These are phyloP conservation scores for Gallinago solitaria DNA, from an alignment of 2,797 vertebrate genomes.

Conservation along the genomic window DNA sequence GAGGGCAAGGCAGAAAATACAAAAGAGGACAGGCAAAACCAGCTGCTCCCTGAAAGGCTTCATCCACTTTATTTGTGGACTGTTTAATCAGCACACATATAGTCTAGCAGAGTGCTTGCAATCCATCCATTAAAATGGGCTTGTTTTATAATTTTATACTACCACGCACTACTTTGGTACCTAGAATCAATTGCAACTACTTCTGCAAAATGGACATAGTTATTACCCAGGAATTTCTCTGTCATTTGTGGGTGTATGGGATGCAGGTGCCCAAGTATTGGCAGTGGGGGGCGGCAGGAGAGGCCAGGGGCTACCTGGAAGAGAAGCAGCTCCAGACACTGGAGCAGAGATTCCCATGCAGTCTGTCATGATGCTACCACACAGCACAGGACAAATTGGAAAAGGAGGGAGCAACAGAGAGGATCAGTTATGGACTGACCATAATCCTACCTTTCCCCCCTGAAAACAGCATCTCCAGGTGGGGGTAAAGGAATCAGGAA, in stretches of 20 bases:
- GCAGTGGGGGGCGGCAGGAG: fast-evolving
- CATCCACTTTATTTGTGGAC: not conserved
- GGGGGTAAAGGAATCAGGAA: not conserved
- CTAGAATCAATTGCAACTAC: not conserved
- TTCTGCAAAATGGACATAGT: too few relatives aligned
- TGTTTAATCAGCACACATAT: not conserved
- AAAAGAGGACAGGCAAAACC: not conserved
- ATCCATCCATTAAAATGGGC: not conserved
- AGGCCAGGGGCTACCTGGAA: not conserved
- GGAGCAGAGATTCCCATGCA: not conserved
- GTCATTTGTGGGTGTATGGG: not conserved
- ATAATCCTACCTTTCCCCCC: not conserved
- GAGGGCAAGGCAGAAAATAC: not conserved
- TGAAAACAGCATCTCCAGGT: not conserved
- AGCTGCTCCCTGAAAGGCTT: not conserved
- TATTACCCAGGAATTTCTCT: not conserved
- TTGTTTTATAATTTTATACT: not conserved
- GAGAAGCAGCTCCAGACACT: not conserved
- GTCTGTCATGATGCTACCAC: not conserved
- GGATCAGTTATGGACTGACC: not conserved
- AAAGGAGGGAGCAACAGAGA: not conserved
- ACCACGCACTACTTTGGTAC: not conserved
- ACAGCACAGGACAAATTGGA: fast-evolving
- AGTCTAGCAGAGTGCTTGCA: not conserved
- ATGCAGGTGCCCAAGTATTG: too few relatives aligned